A percentile compares a stretch with the other conserved stretches of the same genome.
Evolutionary conservation across 2,797 vertebrate species (phyloP).

Genomic region (Sebastes vulpes): DNA sequence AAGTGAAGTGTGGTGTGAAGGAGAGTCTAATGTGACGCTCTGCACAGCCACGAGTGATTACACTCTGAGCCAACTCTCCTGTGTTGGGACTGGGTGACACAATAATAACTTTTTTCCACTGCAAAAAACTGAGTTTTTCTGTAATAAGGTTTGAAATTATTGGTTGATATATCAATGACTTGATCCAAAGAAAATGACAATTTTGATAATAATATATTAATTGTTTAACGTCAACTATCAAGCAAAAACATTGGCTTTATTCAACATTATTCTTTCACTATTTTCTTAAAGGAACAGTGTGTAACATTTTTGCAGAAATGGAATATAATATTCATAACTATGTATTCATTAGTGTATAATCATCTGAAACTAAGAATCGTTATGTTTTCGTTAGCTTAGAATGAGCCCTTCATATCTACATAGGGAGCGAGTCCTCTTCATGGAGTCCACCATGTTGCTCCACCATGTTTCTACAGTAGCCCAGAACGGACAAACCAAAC

Average conservation of each 20-base stretch:
- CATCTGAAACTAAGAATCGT: accelerated
- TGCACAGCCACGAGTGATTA: slow-evolving; percentile 26
- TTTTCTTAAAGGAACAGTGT: neutral
- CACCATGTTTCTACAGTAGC: too few relatives aligned
- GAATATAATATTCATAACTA: too few relatives aligned
- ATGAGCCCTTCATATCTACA: too few relatives aligned
- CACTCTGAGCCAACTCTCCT: slow-evolving; percentile 12
- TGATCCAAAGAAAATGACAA: neutral
- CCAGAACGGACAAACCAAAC: too few relatives aligned
- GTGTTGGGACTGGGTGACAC: neutral
- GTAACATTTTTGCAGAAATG: too few relatives aligned
- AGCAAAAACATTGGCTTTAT: neutral
- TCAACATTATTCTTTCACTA: neutral
- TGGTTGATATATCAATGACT: neutral
- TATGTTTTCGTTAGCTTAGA: too few relatives aligned
- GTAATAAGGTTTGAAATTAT: neutral
- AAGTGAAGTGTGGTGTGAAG: slow-evolving; percentile 51
- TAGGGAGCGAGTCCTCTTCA: too few relatives aligned
- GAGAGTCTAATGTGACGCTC: slow-evolving; percentile 31
- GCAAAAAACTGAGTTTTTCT: neutral
- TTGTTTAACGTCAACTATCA: neutral
- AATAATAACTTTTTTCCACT: neutral
- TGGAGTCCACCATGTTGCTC: too few relatives aligned
- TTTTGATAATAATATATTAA: neutral
- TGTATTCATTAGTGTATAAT: too few relatives aligned